Evolutionary conservation across 2,113 vertebrate species (phyloP).

Genomic region (Pholis gunnellus): DNA sequence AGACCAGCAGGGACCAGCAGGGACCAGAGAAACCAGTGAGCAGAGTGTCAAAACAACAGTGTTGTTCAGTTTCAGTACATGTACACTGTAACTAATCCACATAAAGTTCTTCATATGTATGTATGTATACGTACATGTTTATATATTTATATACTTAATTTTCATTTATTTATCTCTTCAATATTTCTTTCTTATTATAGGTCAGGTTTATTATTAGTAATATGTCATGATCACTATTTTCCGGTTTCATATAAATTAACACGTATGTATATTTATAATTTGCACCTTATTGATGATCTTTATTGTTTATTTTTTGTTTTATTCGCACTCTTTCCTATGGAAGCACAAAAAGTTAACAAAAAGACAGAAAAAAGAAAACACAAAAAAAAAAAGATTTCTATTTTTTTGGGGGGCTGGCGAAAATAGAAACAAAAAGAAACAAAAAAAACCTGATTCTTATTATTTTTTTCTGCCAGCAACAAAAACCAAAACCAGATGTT

Average conservation of each 20-base stretch:
- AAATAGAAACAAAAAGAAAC: too few species aligned
- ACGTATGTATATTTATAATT: background rate
- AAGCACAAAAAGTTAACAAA: too few species aligned
- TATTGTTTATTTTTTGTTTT: too few species aligned
- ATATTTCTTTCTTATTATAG: background rate
- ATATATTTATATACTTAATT: background rate
- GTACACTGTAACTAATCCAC: background rate
- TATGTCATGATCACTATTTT: background rate
- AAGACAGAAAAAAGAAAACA: too few species aligned
- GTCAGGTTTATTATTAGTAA: background rate
- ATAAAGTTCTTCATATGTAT: background rate
- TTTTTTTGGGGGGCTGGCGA: too few species aligned
- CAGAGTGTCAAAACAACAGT: background rate
- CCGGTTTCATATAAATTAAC: background rate
- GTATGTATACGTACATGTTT: background rate
- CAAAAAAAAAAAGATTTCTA: too few species aligned
- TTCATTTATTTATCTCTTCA: background rate
- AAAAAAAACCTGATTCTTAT: too few species aligned
- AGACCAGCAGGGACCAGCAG: background rate
- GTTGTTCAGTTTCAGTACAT: background rate
- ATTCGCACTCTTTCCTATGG: too few species aligned
- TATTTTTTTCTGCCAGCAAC: too few species aligned
- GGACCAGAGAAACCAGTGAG: slow-evolving; percentile 1
- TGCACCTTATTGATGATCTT: too few species aligned
- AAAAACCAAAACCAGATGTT: too few species aligned